These are phyloP conservation scores for Toxotes jaculatrix DNA, from an alignment of 2,113 vertebrate genomes.

Conservation along the genomic window DNA sequence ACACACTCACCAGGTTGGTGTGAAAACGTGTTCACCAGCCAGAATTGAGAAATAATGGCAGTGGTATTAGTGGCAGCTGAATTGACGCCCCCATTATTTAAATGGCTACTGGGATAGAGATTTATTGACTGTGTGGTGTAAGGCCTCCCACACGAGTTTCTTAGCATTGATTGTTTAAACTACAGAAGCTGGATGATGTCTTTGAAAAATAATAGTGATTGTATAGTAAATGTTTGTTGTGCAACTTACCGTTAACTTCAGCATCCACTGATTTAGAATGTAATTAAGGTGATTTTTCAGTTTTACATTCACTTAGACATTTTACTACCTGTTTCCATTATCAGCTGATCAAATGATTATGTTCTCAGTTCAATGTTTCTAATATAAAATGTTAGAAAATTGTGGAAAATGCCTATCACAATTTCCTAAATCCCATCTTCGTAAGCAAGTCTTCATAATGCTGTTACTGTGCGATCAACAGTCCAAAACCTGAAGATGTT, in stretches of 20 bases:
- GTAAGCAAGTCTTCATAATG: neutral
- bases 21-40: conserved; percentile 44
- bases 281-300: neutral
- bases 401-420: neutral
- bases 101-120: conserved; percentile 53
- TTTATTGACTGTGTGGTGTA: conserved; percentile 54
- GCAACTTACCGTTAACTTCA: neutral
- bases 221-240: conserved; percentile 19
- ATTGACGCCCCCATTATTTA: conserved; percentile 61
- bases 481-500: neutral
- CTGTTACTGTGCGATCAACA: neutral
- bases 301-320: conserved; percentile 3
- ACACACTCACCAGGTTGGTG: conserved; percentile 34
- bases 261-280: neutral
- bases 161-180: conserved; percentile 57
- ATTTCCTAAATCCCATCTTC: neutral
- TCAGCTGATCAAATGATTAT: neutral
- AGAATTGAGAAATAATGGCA: conserved; percentile 51
- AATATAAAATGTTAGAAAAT: neutral
- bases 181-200: conserved; percentile 32
- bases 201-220: conserved; percentile 37
- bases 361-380: neutral
- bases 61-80: conserved; percentile 62
- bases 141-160: conserved; percentile 46
- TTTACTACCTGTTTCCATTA: neutral